Evolutionary conservation across 2,888 invertebrate genomes (phyloP).

Genomic region (Rotaria macrura): DNA sequence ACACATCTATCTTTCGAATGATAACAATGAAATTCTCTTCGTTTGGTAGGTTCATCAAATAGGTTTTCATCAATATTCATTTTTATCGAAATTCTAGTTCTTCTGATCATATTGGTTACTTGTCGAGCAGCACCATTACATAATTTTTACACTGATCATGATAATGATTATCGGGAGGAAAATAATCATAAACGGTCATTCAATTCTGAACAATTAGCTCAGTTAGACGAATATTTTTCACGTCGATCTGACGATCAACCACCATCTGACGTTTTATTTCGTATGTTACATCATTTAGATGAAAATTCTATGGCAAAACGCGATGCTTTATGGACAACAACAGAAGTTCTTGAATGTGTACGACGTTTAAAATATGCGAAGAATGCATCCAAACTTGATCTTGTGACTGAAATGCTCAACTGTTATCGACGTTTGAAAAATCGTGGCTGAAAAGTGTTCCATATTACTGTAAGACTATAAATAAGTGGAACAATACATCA

Average conservation of each 20-base stretch:
- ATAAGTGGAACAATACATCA: background rate
- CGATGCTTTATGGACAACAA: conserved; percentile 1
- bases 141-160: background rate
- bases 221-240: background rate
- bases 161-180: background rate
- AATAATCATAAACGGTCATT: background rate
- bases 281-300: background rate
- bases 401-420: background rate
- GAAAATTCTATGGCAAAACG: background rate
- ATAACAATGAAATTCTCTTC: background rate
- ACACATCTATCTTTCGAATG: background rate
- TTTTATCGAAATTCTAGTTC: background rate
- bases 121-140: background rate
- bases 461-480: background rate
- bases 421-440: background rate
- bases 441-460: background rate
- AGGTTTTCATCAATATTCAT: too few species aligned
- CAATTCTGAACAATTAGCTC: background rate
- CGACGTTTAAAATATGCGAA: background rate
- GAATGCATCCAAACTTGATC: background rate
- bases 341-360: background rate
- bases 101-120: background rate
- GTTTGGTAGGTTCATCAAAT: background rate
- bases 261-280: background rate
- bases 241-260: background rate